Conservation (phyloP, 2,113 vertebrate species). For the Corythaixoides concolor region DNA sequence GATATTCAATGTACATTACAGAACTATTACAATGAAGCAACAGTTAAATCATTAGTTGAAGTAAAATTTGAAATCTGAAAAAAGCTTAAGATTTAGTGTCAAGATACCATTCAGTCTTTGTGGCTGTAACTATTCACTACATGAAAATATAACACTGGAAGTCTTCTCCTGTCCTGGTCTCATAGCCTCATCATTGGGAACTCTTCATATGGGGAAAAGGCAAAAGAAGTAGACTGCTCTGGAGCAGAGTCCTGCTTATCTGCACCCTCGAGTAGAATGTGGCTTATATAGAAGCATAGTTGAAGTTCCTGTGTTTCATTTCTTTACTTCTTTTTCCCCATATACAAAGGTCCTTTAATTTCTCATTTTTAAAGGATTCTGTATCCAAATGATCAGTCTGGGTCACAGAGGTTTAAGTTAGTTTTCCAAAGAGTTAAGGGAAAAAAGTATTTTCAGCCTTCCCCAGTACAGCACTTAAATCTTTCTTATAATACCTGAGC, state of each 20-base stretch:
- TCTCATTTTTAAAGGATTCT: neutral
- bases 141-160: neutral
- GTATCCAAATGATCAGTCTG: neutral
- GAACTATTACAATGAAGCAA: neutral
- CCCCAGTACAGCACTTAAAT: neutral
- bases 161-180: neutral
- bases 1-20: neutral
- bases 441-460: neutral
- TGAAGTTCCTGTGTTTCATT: neutral
- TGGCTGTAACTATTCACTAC: neutral
- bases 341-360: neutral
- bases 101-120: neutral
- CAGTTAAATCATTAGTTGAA: neutral
- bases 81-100: neutral
- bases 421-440: neutral
- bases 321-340: neutral
- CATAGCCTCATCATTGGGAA: neutral
- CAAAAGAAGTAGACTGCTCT: neutral
- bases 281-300: neutral
- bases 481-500: neutral
- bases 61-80: neutral
- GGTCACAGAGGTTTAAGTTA: neutral
- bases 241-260: neutral
- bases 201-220: neutral
- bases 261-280: neutral